Percentiles rank a stretch among this genome's conserved stretches.
Evolutionary conservation across 2,888 invertebrate genomes (phyloP).

Genomic region (Chalcosyrphus nemorum): DNA sequence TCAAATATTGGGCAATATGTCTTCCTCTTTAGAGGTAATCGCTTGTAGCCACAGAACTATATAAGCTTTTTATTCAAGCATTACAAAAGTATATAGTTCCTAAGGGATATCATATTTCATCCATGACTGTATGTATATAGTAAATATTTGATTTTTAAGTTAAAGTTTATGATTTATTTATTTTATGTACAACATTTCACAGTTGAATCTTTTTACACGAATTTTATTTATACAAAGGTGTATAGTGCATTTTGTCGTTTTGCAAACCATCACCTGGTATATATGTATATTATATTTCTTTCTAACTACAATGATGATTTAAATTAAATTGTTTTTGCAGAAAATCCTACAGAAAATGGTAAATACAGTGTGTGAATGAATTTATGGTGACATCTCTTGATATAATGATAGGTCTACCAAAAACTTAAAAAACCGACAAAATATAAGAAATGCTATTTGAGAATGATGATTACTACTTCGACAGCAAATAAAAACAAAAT

Average conservation of each 20-base stretch:
- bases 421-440: background rate
- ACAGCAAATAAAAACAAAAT: slow-evolving; percentile 24
- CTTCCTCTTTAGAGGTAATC: too few relatives aligned
- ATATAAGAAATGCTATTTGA: slow-evolving; percentile 1
- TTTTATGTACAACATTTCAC: slow-evolving; percentile 43
- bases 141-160: background rate
- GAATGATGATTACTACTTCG: slow-evolving; percentile 29
- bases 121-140: background rate
- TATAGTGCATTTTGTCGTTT: slow-evolving; percentile 1
- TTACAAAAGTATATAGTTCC: too few relatives aligned
- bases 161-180: background rate
- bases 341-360: slow-evolving; percentile 25
- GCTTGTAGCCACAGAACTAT: too few relatives aligned
- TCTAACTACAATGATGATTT: slow-evolving; percentile 15
- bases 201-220: background rate
- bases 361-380: slow-evolving; percentile 62
- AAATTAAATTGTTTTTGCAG: background rate
- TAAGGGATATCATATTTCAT: background rate
- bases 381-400: slow-evolving; percentile 17
- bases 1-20: too few relatives aligned
- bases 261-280: slow-evolving; percentile 28
- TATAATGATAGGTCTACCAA: slow-evolving; percentile 42
- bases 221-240: background rate
- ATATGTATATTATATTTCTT: background rate
- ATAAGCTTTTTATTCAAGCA: too few relatives aligned